Conservation (phyloP, 2,113 vertebrate species). For the Todiramphus chloris region DNA sequence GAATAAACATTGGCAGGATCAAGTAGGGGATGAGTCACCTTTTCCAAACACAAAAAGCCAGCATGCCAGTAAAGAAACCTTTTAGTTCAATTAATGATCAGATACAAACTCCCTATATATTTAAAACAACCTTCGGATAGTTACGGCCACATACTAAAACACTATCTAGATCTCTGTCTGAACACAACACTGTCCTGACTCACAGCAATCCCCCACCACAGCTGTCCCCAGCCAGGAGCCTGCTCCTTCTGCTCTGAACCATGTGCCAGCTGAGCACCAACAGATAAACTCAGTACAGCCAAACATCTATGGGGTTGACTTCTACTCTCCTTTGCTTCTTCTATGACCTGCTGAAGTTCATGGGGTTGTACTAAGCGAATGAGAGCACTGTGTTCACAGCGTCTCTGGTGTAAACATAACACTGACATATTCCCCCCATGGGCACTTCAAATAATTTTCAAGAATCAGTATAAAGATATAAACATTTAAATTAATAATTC, state of each 20-base stretch:
- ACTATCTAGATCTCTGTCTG: neutral
- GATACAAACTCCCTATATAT: neutral
- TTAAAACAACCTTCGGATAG: neutral
- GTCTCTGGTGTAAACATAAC: neutral
- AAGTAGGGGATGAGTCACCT: conserved; percentile 34
- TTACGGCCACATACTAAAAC: fast-evolving
- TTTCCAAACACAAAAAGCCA: conserved; percentile 43
- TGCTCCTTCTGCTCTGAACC: neutral
- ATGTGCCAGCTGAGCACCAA: neutral
- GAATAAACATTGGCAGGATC: conserved; percentile 41
- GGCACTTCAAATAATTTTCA: neutral
- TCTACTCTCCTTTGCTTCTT: neutral
- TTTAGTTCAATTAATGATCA: conserved; percentile 21
- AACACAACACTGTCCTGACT: neutral
- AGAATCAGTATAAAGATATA: neutral
- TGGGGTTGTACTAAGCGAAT: neutral
- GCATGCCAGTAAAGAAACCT: neutral
- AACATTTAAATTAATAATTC: neutral
- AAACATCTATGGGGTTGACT: neutral
- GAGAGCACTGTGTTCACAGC: neutral
- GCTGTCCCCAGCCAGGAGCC: neutral
- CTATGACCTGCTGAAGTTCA: neutral
- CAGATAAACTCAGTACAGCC: neutral
- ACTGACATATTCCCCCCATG: neutral
- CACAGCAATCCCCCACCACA: neutral